Conservation (phyloP, 2,888 invertebrate species). For the Caenorhabditis drosophilae region DNA sequence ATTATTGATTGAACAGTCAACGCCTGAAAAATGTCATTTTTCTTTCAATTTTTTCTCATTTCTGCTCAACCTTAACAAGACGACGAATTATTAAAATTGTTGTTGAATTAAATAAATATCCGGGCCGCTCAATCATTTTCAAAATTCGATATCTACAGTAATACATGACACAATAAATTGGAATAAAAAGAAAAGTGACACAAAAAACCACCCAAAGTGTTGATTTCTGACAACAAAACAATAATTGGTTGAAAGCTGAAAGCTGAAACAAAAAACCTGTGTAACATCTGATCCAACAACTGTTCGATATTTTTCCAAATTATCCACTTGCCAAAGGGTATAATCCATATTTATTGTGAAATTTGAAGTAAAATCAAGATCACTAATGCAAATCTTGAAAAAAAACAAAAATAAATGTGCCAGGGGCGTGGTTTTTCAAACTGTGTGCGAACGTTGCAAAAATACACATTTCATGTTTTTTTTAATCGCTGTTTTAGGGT, state of each 20-base stretch:
- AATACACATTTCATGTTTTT: too few relatives aligned
- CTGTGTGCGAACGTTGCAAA: background rate
- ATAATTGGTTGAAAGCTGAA: background rate
- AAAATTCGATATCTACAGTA: conserved; percentile 29
- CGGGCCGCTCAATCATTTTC: conserved; percentile 21
- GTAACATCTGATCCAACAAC: conserved; percentile 28
- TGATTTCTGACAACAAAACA: conserved; percentile 14
- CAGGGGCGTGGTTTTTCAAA: background rate
- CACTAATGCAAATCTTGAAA: conserved; percentile 9
- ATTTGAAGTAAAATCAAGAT: conserved; percentile 29
- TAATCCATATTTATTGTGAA: conserved; percentile 29
- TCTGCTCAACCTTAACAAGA: conserved; percentile 16
- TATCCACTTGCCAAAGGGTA: conserved; percentile 25
- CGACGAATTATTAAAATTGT: conserved; percentile 25
- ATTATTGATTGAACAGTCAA: conserved; percentile 30
- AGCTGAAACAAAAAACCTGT: conserved; percentile 11
- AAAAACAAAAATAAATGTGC: background rate
- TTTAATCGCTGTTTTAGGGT: too few relatives aligned
- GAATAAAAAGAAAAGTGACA: conserved; percentile 16
- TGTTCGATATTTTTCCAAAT: conserved; percentile 28
- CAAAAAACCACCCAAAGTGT: conserved; percentile 30
- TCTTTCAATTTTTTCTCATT: background rate
- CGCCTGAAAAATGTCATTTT: conserved; percentile 7
- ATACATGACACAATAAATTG: conserved; percentile 35
- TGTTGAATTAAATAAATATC: conserved; percentile 28